Evolutionary conservation across 1,140 invertebrate genomes (phyloP), one percentile per base, ranked within the genome.

Genomic region (Cryptotermes secundus): DNA sequence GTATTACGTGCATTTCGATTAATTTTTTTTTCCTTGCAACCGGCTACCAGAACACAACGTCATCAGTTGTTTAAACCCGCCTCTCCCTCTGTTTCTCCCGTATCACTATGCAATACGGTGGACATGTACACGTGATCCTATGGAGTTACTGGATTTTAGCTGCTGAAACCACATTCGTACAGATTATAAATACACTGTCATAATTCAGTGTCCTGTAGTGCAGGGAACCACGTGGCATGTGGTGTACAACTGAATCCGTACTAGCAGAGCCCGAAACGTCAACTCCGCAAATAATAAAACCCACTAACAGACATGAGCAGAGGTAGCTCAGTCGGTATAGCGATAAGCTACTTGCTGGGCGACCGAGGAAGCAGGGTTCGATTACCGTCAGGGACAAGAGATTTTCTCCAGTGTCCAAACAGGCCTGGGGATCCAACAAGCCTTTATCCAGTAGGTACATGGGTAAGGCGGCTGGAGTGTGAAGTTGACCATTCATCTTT

Each of bases 1-100:
- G 59, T 72, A 72, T 72, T 72, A 72, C 59, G 59, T 72, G 59
- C 59, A 72, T 72, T 72, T 72, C 59, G 59, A 72, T 72, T 72
- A 72, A 72, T 31, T 31, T 72, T 72, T 42, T 42, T 72, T n/a
- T 16, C 59, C 59, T 72, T 72, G 59, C 59, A 72, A n/a, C 59
- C 59, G 59, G 59, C 59, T 19, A 49, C 14, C 59, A 16, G 59
- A 26, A 31, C 59, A 31, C 59, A 4, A n/a, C 26, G 59, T 72
- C 59, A 72, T 72, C 59, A 72, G 59, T 72, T 72, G 59, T 72
- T 72, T 72, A 72, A 72, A 72, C 59, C 59, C 59, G 59, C n/a
- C 59, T 10, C n/a, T 72, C 26, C 31, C 59, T 31, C n/a, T 12
- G 4, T 72, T 16, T 6, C 26, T n/a, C 26, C 59, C 26, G 31